These are phyloP conservation scores for Peromyscus polionotus DNA, from an alignment of 2,113 vertebrate genomes.

Conservation along the genomic window DNA sequence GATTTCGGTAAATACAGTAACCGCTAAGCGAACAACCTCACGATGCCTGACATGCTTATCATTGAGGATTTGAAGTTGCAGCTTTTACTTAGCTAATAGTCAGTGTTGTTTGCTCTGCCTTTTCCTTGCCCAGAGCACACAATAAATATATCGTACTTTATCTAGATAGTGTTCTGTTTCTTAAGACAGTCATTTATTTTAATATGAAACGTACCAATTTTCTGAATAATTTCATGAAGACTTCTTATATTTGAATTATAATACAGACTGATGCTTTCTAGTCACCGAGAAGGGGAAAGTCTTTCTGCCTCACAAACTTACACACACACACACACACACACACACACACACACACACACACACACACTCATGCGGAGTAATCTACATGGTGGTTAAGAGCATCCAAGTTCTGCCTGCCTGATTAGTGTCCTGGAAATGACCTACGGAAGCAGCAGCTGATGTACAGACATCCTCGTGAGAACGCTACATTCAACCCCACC, in stretches of 20 bases:
- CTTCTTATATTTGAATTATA: not conserved
- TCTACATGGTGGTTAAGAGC: not conserved
- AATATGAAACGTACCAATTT: conserved; percentile 15
- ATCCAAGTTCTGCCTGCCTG: not conserved
- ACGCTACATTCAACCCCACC: not conserved
- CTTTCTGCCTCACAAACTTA: not conserved
- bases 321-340: not conserved
- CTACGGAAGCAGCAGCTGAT: not conserved
- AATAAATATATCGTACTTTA: not conserved
- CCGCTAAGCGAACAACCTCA: not conserved
- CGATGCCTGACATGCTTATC: not conserved
- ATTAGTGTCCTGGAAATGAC: not conserved
- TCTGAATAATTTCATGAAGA: not conserved
- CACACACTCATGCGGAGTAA: not conserved
- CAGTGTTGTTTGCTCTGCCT: not conserved
- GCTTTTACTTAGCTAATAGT: conserved; percentile 43
- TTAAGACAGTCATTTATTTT: conserved; percentile 44
- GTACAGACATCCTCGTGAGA: not conserved
- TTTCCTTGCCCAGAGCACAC: not conserved
- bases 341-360: not conserved
- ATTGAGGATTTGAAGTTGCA: not conserved
- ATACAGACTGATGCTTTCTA: conserved; percentile 1
- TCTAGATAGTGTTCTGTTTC: not conserved
- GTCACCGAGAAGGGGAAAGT: not conserved
- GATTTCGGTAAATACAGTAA: conserved; percentile 16